These are phyloP conservation scores for Pangasius sanitwongsei DNA, from an alignment of 2,797 vertebrate species.

Conservation along the genomic window DNA sequence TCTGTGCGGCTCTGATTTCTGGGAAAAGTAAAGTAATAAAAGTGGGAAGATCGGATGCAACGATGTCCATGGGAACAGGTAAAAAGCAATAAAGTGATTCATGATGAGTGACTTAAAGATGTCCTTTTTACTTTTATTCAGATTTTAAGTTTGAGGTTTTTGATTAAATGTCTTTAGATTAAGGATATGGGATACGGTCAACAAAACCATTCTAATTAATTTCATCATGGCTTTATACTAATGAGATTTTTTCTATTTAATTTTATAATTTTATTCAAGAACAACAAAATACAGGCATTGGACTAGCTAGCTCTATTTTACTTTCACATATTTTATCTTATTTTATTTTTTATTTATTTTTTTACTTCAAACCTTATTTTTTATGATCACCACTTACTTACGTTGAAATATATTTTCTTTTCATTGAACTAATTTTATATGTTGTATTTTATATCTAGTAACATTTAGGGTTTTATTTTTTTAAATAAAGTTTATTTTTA, in stretches of 20 bases:
- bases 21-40: constrained; percentile 44
- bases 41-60: constrained; percentile 39
- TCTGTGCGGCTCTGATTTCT: constrained; percentile 16
- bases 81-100: background rate
- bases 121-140: background rate
- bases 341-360: too few relatives aligned
- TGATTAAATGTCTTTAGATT: background rate
- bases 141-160: background rate
- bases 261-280: background rate
- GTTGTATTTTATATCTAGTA: background rate
- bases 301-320: too few relatives aligned
- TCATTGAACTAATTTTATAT: background rate
- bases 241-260: background rate
- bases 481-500: background rate
- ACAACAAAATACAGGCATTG: too few relatives aligned
- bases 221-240: background rate
- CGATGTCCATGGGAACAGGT: constrained; percentile 23
- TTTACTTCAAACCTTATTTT: too few relatives aligned
- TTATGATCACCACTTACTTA: too few relatives aligned
- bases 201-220: background rate
- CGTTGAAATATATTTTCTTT: too few relatives aligned
- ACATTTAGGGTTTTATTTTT: background rate
- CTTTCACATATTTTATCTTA: too few relatives aligned
- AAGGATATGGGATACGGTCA: background rate
- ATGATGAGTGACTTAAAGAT: background rate